Base-by-base conservation (phyloP, 2,888 invertebrate species). In the Macaria notata region DNA sequence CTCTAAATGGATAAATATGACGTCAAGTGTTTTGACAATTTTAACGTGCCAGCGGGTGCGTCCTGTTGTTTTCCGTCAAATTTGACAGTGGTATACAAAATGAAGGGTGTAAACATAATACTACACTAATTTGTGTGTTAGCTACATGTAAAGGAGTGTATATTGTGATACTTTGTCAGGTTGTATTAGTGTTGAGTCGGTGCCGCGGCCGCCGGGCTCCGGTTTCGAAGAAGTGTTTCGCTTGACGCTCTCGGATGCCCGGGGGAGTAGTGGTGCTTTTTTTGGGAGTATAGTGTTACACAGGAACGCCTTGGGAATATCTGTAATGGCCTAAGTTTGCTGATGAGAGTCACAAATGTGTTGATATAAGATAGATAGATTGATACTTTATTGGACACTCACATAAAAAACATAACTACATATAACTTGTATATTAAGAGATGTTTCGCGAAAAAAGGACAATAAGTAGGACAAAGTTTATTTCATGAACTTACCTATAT, bases 161-260 rank as follows among this genome's bases (percentile, higher is more conserved):
- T 88, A 84, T 89, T 89, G 83, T 91, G 89, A 88, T 88, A 84
- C 70, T 71, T 62, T 78, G 89, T 89, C 89, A 67, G 60, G 68
- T 61, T 72, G 72, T 59, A 76, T 87, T 86, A 88, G 70, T 76
- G 67, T 86, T 84, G 81, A 68, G 69, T 66, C 72, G 59, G 67
- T 69, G 62, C 73, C 63, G 61, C 65, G 68, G 65, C 69, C 68
- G 46, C 59, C 71, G 64, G 63, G 79, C 79, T 89, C 87, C 75
- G 77, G 82, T 90, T 90, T 88, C 90, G 76, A 79, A 85, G 88
- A 88, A 89, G 88, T 86, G 89, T 87, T 78, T 81, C 80, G 77
- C 81, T 80, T 81, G 77, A 84, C 87, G 84, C 86, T 84, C 80
- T 73, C 78, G 70, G 76, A 79, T 78, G 76, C 75, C 72, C 73